Base-by-base conservation (phyloP, 2,888 invertebrate genomes). In the Nephrocerus scutellatus region DNA sequence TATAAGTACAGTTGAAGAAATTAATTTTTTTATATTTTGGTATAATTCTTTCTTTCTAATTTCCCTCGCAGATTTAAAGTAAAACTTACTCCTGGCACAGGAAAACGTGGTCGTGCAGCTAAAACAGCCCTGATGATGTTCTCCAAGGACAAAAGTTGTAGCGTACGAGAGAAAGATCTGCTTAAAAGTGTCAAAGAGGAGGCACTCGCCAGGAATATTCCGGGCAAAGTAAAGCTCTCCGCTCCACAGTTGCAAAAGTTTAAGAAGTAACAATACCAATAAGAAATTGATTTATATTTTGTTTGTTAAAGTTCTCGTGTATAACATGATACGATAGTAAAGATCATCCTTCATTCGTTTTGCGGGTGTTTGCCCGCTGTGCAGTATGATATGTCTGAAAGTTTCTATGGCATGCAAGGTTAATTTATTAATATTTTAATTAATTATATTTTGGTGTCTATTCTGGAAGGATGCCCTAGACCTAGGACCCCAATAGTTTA, bases 221-320 rank as follows among this genome's bases (percentile, higher is more conserved):
- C 97, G 8, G 95, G 96, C 22, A 96, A 95, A 72, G 95, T 97
- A 0, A 96, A 96, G 68, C 71, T 97, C 25, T 89, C 91, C 3
- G 88, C 91, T 3, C 89, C 91, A 0, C 84, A 84, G 59, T 63
- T 86, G 43, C 82, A 82, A 58, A 79, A 77, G 51, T 67, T 77
- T 43, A 80, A 75, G 57, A 84, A 80, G 63, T 80, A 56, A 32
- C n/a, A n/a, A n/a, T n/a, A n/a, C n/a, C n/a, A n/a, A n/a, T n/a
- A n/a, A n/a, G n/a, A n/a, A n/a, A n/a, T n/a, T n/a, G n/a, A n/a
- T n/a, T n/a, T n/a, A n/a, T n/a, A n/a, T n/a, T n/a, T n/a, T n/a
- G n/a, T n/a, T n/a, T n/a, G n/a, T n/a, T n/a, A n/a, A n/a, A n/a
- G n/a, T n/a, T n/a, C n/a, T n/a, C n/a, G n/a, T n/a, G n/a, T n/a